Base-by-base conservation (phyloP, 2,797 vertebrate species). In the Paramormyrops hopkinsi region DNA sequence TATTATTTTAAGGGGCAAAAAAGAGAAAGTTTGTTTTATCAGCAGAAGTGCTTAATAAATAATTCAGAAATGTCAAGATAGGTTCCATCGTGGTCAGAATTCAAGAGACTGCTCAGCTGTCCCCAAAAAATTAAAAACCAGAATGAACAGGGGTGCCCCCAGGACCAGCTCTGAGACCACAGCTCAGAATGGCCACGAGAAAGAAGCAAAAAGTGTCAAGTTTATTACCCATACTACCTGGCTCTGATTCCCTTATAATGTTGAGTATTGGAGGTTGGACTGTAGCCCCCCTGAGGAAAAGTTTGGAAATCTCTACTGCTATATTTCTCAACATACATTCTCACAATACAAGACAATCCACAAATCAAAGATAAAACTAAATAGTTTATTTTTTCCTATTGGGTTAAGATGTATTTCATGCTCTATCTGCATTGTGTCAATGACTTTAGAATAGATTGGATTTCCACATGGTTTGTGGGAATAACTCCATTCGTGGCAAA, bases 341-440 rank as follows among this genome's bases (percentile, higher is more conserved):
- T 33, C 69, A 76, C 17, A 46, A 83, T 83, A 83, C 7, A 46
- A 46, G 44, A n/a, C 37, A 44, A 83, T 46, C 17, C 19, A 44
- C 44, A 44, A 84, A 92, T 92, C 91, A 92, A 92, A 92, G 89
- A 86, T 48, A 88, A 90, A 76, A 85, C 88, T 88, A 90, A 87
- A 86, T 4, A 29, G 6, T 22, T 17, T 25, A 4, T 33, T 17
- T 56, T 17, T 17, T 59, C 51, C 14, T 56, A 37, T 11, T 87
- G 62, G 89, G 90, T 89, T 41, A 62, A 79, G 51, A 91, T 89
- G 90, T 56, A 59, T 79, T 83, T 84, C 37, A 19, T 86, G 69
- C 86, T 90, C 90, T 90, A 90, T 54, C 86, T 88, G 82, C 90
- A 90, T 62, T 41, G 17, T 7, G 86, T 56, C 29, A 87, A n/a